phyloP scores from a whole-genome alignment of 2,113 vertebrate genomes.

The Connochaetes taurinus region DNA sequence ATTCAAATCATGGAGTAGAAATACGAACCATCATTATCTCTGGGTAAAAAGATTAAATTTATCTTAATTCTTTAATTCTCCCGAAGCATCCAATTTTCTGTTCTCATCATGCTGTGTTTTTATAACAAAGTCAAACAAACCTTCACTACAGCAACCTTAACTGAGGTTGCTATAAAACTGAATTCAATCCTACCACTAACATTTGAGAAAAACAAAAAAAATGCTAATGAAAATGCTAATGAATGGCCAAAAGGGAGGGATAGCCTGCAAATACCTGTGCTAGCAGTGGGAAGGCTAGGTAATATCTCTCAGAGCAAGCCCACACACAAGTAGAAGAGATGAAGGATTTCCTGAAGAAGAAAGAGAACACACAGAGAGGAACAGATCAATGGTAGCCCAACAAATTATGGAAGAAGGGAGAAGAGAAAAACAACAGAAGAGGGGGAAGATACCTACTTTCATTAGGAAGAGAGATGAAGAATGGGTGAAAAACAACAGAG shows the following conservation, averaged over 20 bases:
- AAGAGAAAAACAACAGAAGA: slow-evolving; percentile 9
- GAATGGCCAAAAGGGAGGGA: not conserved
- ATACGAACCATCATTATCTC: not conserved
- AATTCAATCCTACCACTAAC: slow-evolving; percentile 11
- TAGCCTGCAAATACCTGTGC: slow-evolving; percentile 36
- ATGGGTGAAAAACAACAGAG: not conserved
- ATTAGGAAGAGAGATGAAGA: not conserved
- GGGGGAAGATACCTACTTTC: not conserved
- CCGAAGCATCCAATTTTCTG: not conserved
- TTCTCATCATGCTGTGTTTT: not conserved
- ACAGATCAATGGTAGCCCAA: slow-evolving; percentile 18
- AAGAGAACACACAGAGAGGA: slow-evolving; percentile 39
- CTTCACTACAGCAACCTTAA: not conserved
- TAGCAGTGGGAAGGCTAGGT: slow-evolving; percentile 27
- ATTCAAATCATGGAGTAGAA: not conserved
- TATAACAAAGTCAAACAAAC: not conserved
- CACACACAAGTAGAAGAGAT: slow-evolving; percentile 48
- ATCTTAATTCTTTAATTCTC: not conserved
- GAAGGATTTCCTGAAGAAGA: slow-evolving; percentile 40
- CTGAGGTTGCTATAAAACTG: not conserved
- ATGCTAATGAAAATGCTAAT: slow-evolving; percentile 10
- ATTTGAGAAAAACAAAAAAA: slow-evolving; percentile 29
- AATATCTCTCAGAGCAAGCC: slow-evolving; percentile 48
- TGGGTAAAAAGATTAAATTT: not conserved
- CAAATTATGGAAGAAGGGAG: not conserved